Conservation (phyloP, 2,888 invertebrate genomes). For the Caenorhabditis imperialis region DNA sequence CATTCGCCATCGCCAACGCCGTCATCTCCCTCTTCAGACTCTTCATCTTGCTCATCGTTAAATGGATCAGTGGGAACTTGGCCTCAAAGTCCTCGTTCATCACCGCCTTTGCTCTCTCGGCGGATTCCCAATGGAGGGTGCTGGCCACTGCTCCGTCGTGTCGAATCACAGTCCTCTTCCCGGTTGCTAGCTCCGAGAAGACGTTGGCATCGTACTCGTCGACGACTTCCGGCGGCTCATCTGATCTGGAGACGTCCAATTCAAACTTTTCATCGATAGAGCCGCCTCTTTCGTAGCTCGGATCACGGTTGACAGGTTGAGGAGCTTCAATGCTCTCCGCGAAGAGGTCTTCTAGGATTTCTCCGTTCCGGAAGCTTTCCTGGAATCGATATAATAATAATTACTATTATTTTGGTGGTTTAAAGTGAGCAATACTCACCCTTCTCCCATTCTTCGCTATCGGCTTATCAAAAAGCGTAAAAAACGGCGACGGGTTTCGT, state of each 20-base stretch:
- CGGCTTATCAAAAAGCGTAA: constrained; percentile 50
- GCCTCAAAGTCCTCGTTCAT: constrained; percentile 95
- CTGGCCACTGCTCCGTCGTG: constrained; percentile 80
- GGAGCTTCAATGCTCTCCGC: constrained; percentile 44
- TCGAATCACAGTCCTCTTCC: constrained; percentile 79
- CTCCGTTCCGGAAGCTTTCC: constrained; percentile 47
- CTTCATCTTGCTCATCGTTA: constrained; percentile 94
- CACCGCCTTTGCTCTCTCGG: constrained; percentile 91
- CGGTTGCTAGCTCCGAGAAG: constrained; percentile 47
- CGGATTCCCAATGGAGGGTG: constrained; percentile 50
- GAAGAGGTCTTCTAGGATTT: constrained; percentile 30
- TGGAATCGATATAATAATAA: background rate
- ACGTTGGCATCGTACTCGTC: constrained; percentile 50
- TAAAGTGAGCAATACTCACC: constrained; percentile 6
- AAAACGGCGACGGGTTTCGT: constrained; percentile 52
- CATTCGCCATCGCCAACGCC: constrained; percentile 81
- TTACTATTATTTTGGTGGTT: background rate
- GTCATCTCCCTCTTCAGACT: constrained; percentile 95
- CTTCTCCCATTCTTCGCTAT: constrained; percentile 27
- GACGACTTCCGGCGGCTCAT: constrained; percentile 29
- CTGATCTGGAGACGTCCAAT: constrained; percentile 25
- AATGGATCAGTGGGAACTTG: constrained; percentile 93
- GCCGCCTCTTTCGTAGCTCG: constrained; percentile 36
- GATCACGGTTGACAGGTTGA: constrained; percentile 33
- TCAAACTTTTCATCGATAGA: constrained; percentile 43